Evolutionary conservation across 2,888 invertebrate species (phyloP).

Genomic region (Noctuana brunneofusca): DNA sequence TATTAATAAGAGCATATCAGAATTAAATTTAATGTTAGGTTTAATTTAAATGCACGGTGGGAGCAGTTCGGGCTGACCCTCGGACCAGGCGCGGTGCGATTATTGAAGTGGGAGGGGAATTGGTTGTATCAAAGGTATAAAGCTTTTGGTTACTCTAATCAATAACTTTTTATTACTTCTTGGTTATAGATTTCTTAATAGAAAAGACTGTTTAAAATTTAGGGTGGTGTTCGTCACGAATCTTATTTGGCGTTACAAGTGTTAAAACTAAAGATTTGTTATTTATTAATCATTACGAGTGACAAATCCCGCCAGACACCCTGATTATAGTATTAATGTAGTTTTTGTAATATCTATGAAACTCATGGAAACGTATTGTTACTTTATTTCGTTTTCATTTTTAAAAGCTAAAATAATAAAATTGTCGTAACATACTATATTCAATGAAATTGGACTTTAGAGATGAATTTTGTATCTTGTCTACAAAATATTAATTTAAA

Average conservation of each 20-base stretch:
- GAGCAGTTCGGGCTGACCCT: conserved; percentile 38
- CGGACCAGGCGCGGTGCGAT: conserved; percentile 17
- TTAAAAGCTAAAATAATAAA: no score
- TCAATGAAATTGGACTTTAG: conserved; percentile 34
- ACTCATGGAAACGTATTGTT: conserved; percentile 25
- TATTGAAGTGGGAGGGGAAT: conserved; percentile 3
- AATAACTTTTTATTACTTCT: conserved; percentile 21
- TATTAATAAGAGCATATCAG: conserved; percentile 79
- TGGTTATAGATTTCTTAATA: conserved; percentile 37
- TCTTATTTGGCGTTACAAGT: conserved; percentile 30
- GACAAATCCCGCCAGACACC: conserved; percentile 41
- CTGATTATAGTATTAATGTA: conserved; percentile 31
- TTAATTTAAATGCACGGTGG: conserved; percentile 65
- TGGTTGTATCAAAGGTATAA: conserved; percentile 21
- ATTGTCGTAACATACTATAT: conserved; percentile 43
- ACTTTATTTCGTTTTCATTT: conserved; percentile 36
- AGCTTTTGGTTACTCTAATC: conserved; percentile 24
- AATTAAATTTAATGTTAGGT: conserved; percentile 75
- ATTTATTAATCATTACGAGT: conserved; percentile 7
- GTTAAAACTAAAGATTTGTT: neutral
- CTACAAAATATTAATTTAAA: conserved; percentile 32
- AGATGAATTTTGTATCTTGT: conserved; percentile 29
- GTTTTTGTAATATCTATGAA: conserved; percentile 32
- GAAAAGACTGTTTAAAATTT: conserved; percentile 41
- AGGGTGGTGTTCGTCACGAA: conserved; percentile 29